These are phyloP conservation scores for Meta bourneti DNA, from an alignment of 2,888 invertebrate species.

Conservation along the genomic window DNA sequence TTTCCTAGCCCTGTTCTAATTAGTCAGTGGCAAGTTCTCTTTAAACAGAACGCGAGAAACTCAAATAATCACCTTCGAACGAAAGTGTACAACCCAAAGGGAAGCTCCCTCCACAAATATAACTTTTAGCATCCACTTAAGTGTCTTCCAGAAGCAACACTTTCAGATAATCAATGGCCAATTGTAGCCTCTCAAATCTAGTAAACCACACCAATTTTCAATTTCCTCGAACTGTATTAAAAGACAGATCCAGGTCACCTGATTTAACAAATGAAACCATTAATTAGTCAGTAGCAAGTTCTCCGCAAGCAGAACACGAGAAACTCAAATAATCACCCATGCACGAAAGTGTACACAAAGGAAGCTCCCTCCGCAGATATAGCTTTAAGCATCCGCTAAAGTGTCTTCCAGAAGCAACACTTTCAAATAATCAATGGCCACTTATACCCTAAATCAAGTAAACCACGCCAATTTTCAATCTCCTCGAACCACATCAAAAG, in stretches of 20 bases:
- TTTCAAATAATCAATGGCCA: neutral
- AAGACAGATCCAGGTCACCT: too few relatives aligned
- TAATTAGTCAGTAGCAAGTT: constrained; percentile 15
- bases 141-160: neutral
- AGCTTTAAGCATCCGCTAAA: constrained; percentile 4
- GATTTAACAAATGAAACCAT: too few relatives aligned
- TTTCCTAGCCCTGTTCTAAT: neutral
- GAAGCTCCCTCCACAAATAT: neutral
- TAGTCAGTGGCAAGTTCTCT: constrained; percentile 8
- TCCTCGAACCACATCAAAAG: neutral
- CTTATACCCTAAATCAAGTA: neutral
- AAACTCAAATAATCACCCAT: neutral
- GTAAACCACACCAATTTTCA: too few relatives aligned
- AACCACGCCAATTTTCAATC: neutral
- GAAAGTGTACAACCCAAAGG: neutral
- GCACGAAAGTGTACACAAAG: neutral
- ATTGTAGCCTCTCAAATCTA: too few relatives aligned
- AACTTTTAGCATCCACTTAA: neutral
- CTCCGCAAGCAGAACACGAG: neutral
- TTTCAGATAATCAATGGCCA: neutral
- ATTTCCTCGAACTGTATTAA: too few relatives aligned
- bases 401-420: neutral
- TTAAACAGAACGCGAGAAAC: neutral
- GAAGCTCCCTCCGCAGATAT: neutral
- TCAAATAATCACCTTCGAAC: neutral